phyloP scores from a whole-genome alignment of 2,888 invertebrate species.

The Pherbina coryleti region DNA sequence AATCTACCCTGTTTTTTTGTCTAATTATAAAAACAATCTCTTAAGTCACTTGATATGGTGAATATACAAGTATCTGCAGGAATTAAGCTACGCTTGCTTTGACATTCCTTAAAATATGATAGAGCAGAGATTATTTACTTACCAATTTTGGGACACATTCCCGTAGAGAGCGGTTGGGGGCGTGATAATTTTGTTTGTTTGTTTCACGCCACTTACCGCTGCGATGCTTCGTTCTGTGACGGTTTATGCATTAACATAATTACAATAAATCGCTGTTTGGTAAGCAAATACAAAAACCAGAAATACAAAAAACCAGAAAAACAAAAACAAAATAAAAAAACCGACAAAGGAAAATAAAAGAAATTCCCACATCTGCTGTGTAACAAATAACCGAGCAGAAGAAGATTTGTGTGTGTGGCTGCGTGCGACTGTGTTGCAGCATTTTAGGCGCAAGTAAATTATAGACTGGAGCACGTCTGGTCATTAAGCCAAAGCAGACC shows the following conservation, averaged over 20 bases:
- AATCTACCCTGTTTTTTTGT: no score
- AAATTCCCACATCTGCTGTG: neutral
- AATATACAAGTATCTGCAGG: no score
- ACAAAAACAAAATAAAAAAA: neutral
- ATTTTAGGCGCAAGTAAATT: constrained; percentile 57
- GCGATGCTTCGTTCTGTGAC: neutral
- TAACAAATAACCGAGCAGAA: neutral
- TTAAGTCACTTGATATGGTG: no score
- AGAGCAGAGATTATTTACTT: no score
- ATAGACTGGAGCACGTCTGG: constrained; percentile 66
- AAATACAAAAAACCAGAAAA: neutral
- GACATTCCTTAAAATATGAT: no score
- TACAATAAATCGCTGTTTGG: constrained; percentile 40
- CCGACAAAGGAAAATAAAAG: neutral
- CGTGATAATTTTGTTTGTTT: neutral
- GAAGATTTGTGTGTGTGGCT: neutral
- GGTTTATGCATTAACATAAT: constrained; percentile 36
- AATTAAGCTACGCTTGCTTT: no score
- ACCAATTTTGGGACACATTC: no score
- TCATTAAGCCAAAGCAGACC: constrained; percentile 67
- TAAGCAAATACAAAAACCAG: constrained; percentile 30
- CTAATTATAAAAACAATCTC: no score
- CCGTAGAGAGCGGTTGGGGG: no score
- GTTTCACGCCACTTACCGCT: neutral
- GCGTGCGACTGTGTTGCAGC: neutral